Percentiles rank a stretch among this genome's conserved stretches.
Evolutionary conservation across 2,888 invertebrate species (phyloP).

Genomic region (Norana najaformis): DNA sequence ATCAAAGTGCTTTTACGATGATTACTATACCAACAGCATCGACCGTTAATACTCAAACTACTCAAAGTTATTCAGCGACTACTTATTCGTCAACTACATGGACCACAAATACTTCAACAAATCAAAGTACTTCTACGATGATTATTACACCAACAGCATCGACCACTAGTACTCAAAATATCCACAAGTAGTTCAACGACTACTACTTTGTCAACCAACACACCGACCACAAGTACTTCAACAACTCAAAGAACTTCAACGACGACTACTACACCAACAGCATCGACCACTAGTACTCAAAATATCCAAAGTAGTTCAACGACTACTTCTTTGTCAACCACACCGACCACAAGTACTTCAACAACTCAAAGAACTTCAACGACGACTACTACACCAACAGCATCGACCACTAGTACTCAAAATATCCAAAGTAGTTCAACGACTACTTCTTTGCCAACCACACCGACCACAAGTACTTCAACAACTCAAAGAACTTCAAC

Average conservation of each 20-base stretch:
- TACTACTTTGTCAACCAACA: no score
- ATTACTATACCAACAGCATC: conserved; percentile 2
- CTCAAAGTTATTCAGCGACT: conserved; percentile 35
- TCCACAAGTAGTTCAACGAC: conserved; percentile 38
- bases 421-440: conserved; percentile 32
- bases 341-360: conserved; percentile 36
- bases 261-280: conserved; percentile 35
- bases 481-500: conserved; percentile 37
- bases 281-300: conserved; percentile 38
- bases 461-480: neutral
- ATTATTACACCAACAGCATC: conserved; percentile 38
- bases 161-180: conserved; percentile 32
- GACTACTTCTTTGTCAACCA: conserved; percentile 29
- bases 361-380: conserved; percentile 36
- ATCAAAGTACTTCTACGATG: conserved; percentile 20
- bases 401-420: conserved; percentile 33
- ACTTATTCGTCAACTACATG: neutral
- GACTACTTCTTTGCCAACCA: neutral
- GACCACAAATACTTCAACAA: neutral
- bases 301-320: conserved; percentile 33
- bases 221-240: conserved; percentile 38
- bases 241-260: conserved; percentile 35
- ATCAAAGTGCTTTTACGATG: neutral
- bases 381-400: conserved; percentile 35
- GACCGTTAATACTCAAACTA: conserved; percentile 26